Percentiles rank a stretch among this genome's conserved stretches.
These are phyloP conservation scores for Cotesia congregata DNA, from an alignment of 2,888 invertebrate genomes.

Conservation along the genomic window DNA sequence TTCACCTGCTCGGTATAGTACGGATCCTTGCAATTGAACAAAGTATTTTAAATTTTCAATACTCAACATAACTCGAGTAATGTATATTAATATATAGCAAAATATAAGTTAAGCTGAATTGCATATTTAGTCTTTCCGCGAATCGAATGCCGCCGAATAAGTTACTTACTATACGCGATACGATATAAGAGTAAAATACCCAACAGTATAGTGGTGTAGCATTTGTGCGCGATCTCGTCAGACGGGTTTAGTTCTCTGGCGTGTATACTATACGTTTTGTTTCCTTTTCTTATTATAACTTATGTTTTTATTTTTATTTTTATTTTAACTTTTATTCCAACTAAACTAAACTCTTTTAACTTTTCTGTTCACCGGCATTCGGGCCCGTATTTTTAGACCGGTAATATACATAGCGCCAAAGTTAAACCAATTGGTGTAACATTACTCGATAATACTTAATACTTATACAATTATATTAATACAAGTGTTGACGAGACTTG, in stretches of 20 bases:
- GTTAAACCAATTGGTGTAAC: not conserved
- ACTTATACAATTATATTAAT: not conserved
- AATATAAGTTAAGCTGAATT: not conserved
- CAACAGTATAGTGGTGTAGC: conserved; percentile 15
- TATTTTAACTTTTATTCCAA: too few species aligned
- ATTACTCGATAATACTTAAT: not conserved
- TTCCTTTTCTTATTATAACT: conserved; percentile 27
- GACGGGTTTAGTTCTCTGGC: conserved; percentile 46
- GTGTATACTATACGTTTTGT: conserved; percentile 35
- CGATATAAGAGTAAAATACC: not conserved
- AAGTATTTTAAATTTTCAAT: not conserved
- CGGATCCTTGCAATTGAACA: not conserved
- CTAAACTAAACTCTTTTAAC: not conserved
- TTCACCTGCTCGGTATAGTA: not conserved
- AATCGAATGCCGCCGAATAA: conserved; percentile 14
- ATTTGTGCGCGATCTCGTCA: conserved; percentile 41
- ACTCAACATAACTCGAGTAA: too few species aligned
- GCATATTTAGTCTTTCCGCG: not conserved
- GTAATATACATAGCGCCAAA: conserved; percentile 4
- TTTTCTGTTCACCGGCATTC: conserved; percentile 22
- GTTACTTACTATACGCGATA: conserved; percentile 1
- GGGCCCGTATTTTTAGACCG: conserved; percentile 50
- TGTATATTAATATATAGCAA: not conserved
- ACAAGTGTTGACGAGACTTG: not conserved
- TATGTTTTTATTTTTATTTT: not conserved